Evolutionary conservation across 2,113 vertebrate genomes (phyloP).

Genomic region (Tragelaphus buxtoni): DNA sequence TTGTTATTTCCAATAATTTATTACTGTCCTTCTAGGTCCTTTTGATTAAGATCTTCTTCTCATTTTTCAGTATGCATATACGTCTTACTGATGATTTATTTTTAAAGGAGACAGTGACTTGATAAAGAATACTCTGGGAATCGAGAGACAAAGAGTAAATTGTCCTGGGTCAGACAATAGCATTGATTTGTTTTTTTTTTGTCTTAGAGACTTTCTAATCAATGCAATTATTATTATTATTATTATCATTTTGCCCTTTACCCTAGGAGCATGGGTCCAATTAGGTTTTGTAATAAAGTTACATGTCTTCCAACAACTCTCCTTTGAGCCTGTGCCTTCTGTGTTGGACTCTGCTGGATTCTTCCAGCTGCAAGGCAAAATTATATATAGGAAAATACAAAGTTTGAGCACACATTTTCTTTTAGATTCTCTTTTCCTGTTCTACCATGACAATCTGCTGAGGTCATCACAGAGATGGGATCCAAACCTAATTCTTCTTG

Average conservation of each 20-base stretch:
- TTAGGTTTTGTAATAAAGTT: not conserved
- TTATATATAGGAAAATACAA: not conserved
- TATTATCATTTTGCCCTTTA: not conserved
- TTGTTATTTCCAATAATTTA: not conserved
- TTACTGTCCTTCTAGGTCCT: not conserved
- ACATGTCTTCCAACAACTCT: accelerated
- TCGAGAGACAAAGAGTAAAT: not conserved
- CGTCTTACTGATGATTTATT: not conserved
- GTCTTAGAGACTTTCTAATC: not conserved
- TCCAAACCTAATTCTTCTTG: not conserved
- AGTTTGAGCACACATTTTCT: not conserved
- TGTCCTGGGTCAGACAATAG: not conserved
- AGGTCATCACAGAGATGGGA: not conserved
- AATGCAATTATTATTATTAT: not conserved
- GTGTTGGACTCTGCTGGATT: not conserved
- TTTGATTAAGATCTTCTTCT: not conserved
- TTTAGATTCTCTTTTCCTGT: not conserved
- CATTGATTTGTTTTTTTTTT: not conserved
- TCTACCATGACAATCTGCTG: not conserved
- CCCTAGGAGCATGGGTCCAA: accelerated
- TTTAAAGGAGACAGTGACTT: not conserved
- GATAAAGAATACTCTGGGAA: not conserved
- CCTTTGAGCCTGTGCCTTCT: not conserved
- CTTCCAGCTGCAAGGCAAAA: not conserved
- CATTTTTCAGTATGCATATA: not conserved